Conservation (phyloP, 2,113 vertebrate species). For the Numenius arquata region DNA sequence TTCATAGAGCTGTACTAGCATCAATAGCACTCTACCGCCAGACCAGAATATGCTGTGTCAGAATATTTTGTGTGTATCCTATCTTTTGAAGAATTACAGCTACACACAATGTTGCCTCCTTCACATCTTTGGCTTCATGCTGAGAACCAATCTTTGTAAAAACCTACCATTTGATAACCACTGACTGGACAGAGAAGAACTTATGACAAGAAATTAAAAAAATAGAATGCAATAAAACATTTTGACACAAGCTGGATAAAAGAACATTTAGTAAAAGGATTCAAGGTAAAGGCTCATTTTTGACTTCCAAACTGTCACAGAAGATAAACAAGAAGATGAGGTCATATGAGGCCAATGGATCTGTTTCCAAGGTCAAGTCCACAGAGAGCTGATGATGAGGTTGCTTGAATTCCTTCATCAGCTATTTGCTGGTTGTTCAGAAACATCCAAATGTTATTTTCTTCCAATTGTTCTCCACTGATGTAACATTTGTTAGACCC, state of each 20-base stretch:
- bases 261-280: background rate
- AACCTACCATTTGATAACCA: background rate
- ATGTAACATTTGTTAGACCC: background rate
- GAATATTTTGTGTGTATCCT: background rate
- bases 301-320: constrained; percentile 24
- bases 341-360: background rate
- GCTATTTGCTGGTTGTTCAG: background rate
- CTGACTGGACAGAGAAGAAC: background rate
- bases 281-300: constrained; percentile 16
- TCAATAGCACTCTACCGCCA: rapidly evolving
- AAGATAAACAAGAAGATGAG: constrained; percentile 41
- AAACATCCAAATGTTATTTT: constrained; percentile 7
- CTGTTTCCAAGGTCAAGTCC: constrained; percentile 28
- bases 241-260: constrained; percentile 17
- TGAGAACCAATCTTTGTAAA: background rate
- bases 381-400: background rate
- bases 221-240: background rate
- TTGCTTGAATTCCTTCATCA: constrained; percentile 39
- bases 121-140: background rate
- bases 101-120: background rate
- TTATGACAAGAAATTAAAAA: background rate
- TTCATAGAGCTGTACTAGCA: background rate
- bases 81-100: background rate
- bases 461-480: background rate
- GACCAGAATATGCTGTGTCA: background rate